Evolutionary conservation across 2,797 vertebrate genomes (phyloP), one percentile per base, ranked within the genome.

Genomic region (Rhinogobio ventralis): DNA sequence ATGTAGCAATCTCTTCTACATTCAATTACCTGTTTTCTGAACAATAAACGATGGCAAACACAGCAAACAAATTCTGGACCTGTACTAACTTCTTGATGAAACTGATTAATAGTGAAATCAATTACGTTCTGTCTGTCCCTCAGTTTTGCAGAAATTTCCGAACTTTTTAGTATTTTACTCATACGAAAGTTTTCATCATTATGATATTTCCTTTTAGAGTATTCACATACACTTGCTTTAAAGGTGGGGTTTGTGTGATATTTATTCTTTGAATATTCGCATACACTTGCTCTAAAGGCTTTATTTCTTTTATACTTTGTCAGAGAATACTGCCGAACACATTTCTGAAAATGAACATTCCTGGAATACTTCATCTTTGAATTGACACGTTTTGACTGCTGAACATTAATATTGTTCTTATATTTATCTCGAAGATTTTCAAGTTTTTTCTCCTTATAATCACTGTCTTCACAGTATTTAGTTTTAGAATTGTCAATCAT

Each of bases 11-110:
- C 30, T 81, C 1, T 51, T 55, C 1, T 71, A 33, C 69, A 76
- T 57, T 36, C 53, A 55, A 39, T 15, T n/a, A 57, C 51, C 2
- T 76, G 30, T 57, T 76, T 39, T 74, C 51, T 39, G 36, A 82
- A 75, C 11, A 82, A 45, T 33, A 82, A 72, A 55, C 51, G 33
- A 72, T 60, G 68, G 45, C 67, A 82, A 11, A 55, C 74, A 39
- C 19, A 15, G 25, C 23, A 82, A 30, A 62, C 33, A 60, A 45
- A 46, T 74, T 83, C 36, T 23, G 81, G 81, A 14, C 81, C 53
- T 17, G 9, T 33, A 13, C 46, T 81, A 3, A 81, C 49, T 23
- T 71, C 45, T 30, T 71, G 30, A 19, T 25, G 14, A 28, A 82
- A 72, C 1, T 60, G 15, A 73, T 51, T 51, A 73, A 73, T 14